A percentile compares a stretch with the other conserved stretches of the same genome.
Evolutionary conservation across 2,797 vertebrate species (phyloP).

Genomic region (Manis javanica): DNA sequence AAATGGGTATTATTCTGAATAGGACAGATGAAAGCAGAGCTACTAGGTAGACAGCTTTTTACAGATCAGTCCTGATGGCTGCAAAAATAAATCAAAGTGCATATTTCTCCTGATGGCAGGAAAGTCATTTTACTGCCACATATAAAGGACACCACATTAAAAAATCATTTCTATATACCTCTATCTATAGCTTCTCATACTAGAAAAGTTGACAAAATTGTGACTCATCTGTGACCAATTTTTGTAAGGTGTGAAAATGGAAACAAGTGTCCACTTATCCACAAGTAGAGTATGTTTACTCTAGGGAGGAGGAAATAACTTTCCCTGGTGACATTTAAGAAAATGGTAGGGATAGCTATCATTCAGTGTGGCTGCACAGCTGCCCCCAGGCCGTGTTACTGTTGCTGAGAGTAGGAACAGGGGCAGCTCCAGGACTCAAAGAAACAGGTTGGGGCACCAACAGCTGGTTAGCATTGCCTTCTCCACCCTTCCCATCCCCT

Average conservation of each 20-base stretch:
- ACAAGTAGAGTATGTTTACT: neutral
- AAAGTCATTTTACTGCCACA: slow-evolving; percentile 26
- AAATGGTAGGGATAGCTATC: slow-evolving; percentile 51
- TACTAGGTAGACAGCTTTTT: neutral
- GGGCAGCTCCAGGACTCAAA: neutral
- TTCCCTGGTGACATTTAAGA: slow-evolving; percentile 54
- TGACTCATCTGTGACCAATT: slow-evolving; percentile 55
- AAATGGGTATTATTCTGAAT: neutral
- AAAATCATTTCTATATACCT: slow-evolving; percentile 32
- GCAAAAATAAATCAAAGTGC: slow-evolving; percentile 53
- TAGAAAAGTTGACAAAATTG: slow-evolving; percentile 31
- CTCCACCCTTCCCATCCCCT: no score
- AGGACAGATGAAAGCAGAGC: neutral
- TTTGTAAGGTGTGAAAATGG: slow-evolving; percentile 57
- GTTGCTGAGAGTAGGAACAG: neutral
- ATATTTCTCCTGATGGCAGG: slow-evolving; percentile 24
- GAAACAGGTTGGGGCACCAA: slow-evolving; percentile 15
- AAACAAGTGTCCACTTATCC: slow-evolving; percentile 37
- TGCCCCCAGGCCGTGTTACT: neutral
- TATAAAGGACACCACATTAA: slow-evolving; percentile 14
- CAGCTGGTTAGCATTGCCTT: neutral
- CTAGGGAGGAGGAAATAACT: slow-evolving; percentile 10
- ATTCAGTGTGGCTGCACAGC: neutral
- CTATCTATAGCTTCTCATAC: neutral
- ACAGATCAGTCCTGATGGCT: neutral